Conservation (phyloP, 1,140 invertebrate species). For the Goniozus legneri region DNA sequence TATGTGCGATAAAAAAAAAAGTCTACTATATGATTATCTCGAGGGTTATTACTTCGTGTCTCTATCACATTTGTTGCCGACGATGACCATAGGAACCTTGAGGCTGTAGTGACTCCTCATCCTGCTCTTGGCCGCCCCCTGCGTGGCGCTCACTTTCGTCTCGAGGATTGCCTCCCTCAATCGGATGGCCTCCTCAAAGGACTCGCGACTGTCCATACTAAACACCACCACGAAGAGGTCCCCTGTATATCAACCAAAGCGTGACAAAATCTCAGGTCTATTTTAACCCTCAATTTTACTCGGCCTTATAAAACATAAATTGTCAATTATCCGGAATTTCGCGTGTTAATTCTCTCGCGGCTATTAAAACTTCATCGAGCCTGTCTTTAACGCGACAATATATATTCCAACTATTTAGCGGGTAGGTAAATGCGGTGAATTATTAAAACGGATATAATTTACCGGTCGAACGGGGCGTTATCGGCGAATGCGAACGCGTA, state of each 20-base stretch:
- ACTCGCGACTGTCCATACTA: slow-evolving; percentile 79
- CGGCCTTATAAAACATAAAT: not conserved
- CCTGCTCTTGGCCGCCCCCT: slow-evolving; percentile 54
- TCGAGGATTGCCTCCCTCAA: slow-evolving; percentile 80
- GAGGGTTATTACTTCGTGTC: slow-evolving; percentile 73
- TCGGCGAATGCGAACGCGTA: too few species aligned
- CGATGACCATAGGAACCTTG: slow-evolving; percentile 76
- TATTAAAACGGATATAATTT: too few species aligned
- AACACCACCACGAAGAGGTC: slow-evolving; percentile 84
- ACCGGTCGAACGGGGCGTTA: too few species aligned
- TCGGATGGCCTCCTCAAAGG: slow-evolving; percentile 78
- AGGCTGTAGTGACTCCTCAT: slow-evolving; percentile 60
- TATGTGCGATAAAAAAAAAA: too few species aligned
- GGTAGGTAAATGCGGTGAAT: too few species aligned
- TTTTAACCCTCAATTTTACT: slow-evolving; percentile 5
- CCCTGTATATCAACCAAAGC: too few species aligned
- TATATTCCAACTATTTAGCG: too few species aligned
- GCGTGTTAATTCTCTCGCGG: too few species aligned
- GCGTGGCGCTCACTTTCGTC: slow-evolving; percentile 68
- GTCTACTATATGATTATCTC: too few species aligned
- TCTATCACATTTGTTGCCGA: slow-evolving; percentile 78
- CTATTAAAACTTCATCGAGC: too few species aligned
- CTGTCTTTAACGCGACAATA: too few species aligned
- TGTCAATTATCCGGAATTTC: not conserved
- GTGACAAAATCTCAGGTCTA: too few species aligned